Percentiles rank a stretch among this genome's conserved stretches.
phyloP scores from a whole-genome alignment of 1,140 invertebrate genomes.

The Drosophila teissieri region DNA sequence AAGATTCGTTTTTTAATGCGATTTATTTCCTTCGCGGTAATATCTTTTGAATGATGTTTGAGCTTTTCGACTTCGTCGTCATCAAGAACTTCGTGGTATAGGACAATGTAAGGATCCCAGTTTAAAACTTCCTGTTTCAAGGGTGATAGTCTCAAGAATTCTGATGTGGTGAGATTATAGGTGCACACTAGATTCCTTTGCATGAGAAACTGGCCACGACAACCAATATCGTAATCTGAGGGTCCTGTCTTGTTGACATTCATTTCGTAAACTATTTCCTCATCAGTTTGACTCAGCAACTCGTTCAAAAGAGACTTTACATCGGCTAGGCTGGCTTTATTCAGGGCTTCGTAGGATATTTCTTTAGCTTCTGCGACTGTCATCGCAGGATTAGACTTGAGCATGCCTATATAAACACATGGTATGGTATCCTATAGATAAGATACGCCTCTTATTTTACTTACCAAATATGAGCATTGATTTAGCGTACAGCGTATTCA shows the following conservation, averaged over 20 bases:
- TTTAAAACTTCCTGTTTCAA: conserved; percentile 95
- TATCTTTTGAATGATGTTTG: conserved; percentile 92
- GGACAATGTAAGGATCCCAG: conserved; percentile 91
- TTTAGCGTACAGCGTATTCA: conserved; percentile 16
- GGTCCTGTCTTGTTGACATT: neutral
- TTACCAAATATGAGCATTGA: conserved; percentile 26
- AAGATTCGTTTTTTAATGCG: conserved; percentile 89
- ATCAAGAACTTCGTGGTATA: conserved; percentile 94
- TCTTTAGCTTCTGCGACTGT: neutral
- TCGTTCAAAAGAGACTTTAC: neutral
- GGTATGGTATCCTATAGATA: neutral
- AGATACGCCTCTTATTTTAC: too few species aligned
- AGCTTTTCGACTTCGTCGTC: conserved; percentile 95
- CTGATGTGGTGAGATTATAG: conserved; percentile 90
- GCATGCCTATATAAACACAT: neutral
- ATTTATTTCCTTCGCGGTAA: conserved; percentile 87
- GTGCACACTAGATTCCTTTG: conserved; percentile 88
- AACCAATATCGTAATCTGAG: conserved; percentile 90
- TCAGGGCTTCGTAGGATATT: neutral
- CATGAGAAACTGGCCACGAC: conserved; percentile 91
- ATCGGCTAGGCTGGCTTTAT: neutral
- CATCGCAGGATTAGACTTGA: neutral
- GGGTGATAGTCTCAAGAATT: conserved; percentile 92
- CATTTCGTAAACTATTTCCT: conserved; percentile 21
- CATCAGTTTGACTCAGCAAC: conserved; percentile 10